Conservation (phyloP, 2,113 vertebrate genomes). For the Calypte anna region DNA sequence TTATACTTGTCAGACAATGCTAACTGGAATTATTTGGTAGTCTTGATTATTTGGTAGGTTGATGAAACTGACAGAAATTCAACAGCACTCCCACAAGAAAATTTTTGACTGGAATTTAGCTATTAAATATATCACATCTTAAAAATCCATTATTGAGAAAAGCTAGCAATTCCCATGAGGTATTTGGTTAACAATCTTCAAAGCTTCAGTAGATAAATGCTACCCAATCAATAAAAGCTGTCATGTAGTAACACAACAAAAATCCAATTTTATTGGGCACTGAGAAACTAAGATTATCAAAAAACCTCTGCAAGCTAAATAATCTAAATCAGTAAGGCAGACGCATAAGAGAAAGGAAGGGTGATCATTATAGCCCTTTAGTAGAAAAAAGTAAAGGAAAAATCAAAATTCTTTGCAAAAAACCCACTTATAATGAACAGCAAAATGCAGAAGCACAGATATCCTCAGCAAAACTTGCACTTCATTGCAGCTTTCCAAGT, state of each 20-base stretch:
- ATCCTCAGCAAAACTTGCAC: not conserved
- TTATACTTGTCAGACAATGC: not conserved
- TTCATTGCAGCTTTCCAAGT: not conserved
- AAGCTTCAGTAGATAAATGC: not conserved
- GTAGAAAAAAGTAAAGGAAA: not conserved
- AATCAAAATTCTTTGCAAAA: no score
- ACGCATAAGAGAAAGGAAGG: not conserved
- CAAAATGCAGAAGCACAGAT: not conserved
- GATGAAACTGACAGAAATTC: not conserved
- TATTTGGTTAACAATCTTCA: constrained; percentile 17
- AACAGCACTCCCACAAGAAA: not conserved
- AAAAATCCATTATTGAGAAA: not conserved
- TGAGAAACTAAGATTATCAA: not conserved
- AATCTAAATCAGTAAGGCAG: not conserved
- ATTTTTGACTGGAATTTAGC: constrained; percentile 4
- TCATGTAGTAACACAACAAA: not conserved
- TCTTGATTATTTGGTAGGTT: not conserved
- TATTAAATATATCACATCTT: not conserved
- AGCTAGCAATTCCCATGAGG: not conserved
- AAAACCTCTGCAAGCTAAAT: not conserved
- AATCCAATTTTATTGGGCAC: not conserved
- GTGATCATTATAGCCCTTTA: not conserved
- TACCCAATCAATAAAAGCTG: not conserved
- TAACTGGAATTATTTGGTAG: not conserved
- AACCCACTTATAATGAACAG: not conserved